Conservation (phyloP, 1,140 invertebrate genomes). For the Dreissena rostriformis region DNA sequence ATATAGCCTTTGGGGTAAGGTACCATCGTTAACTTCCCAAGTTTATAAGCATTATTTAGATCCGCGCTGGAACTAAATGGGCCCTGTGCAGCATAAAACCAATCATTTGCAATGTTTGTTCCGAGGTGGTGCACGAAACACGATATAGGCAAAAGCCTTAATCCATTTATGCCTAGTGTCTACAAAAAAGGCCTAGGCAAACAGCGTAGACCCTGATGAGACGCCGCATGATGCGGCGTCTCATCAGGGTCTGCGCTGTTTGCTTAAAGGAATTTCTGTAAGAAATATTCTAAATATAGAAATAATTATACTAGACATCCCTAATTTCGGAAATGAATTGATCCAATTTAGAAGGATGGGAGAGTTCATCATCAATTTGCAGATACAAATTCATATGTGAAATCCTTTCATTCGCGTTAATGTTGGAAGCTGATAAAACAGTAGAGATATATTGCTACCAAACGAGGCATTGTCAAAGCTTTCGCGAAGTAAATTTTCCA, state of each 20-base stretch:
- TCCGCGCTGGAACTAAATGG: conserved; percentile 5
- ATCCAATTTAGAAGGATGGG: too few species aligned
- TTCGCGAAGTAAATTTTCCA: conserved; percentile 5
- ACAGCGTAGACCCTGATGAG: too few species aligned
- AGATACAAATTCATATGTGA: conserved; percentile 8
- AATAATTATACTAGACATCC: too few species aligned
- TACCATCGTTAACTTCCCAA: background rate
- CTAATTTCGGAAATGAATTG: too few species aligned
- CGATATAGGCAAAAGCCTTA: conserved; percentile 21
- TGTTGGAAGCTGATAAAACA: conserved; percentile 7
- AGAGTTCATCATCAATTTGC: background rate
- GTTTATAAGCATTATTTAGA: conserved; percentile 8
- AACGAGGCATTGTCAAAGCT: conserved; percentile 24
- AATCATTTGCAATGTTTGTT: conserved; percentile 9
- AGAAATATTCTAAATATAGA: too few species aligned
- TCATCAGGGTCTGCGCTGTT: too few species aligned
- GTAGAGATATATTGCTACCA: background rate
- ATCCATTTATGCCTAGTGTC: too few species aligned
- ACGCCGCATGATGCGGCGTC: too few species aligned
- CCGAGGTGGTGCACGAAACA: conserved; percentile 17
- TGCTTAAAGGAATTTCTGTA: too few species aligned
- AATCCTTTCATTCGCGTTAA: conserved; percentile 1
- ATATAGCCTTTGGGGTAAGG: background rate
- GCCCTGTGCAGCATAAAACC: conserved; percentile 27
- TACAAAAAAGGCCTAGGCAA: too few species aligned